phyloP scores from a whole-genome alignment of 2,797 vertebrate species.

The Prionace glauca region DNA sequence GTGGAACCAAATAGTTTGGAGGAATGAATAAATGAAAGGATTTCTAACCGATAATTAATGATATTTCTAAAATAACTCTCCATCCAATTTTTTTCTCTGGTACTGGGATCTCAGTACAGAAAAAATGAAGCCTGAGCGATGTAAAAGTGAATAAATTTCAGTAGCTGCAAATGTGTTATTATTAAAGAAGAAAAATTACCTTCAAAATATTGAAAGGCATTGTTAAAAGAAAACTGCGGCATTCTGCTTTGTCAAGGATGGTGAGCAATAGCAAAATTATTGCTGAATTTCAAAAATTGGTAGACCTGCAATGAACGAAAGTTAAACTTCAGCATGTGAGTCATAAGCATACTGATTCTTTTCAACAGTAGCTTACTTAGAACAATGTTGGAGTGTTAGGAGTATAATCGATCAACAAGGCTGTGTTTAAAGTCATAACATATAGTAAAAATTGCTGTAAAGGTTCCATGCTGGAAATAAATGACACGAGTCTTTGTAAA shows the following conservation, averaged over 20 bases:
- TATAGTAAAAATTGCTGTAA: constrained; percentile 7
- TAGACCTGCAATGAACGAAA: neutral
- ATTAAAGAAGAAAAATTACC: neutral
- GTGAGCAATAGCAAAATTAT: neutral
- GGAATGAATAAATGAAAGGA: neutral
- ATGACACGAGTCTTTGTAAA: constrained; percentile 5
- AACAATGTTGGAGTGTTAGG: neutral
- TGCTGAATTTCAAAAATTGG: neutral
- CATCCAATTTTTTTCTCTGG: neutral
- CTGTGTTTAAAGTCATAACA: constrained; percentile 33
- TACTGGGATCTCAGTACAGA: neutral
- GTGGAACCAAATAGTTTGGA: neutral
- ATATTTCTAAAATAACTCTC: neutral
- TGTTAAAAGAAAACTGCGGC: neutral
- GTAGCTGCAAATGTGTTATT: neutral
- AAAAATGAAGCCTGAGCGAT: neutral
- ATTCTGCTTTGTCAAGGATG: neutral
- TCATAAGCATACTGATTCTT: neutral
- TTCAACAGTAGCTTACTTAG: neutral
- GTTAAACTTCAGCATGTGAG: neutral
- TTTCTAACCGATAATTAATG: neutral
- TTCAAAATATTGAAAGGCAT: neutral
- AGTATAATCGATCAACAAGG: constrained; percentile 23
- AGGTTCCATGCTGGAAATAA: neutral
- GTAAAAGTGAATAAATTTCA: neutral